Conservation (phyloP, 2,888 invertebrate genomes). For the Pristionchus exspectatus region DNA sequence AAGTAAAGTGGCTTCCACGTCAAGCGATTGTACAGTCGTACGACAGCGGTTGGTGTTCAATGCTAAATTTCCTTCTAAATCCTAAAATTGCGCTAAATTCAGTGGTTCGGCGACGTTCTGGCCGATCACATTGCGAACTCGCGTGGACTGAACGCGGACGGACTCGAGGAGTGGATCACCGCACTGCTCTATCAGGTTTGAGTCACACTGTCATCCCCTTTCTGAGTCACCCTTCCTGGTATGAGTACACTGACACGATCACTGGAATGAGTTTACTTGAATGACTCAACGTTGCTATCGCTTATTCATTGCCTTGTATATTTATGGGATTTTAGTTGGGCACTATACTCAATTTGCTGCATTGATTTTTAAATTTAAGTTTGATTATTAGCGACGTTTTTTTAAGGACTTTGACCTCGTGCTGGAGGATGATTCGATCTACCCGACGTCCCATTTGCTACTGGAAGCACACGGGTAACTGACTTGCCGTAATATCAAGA, state of each 20-base stretch:
- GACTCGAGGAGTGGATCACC: constrained; percentile 71
- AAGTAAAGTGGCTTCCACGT: too few species aligned
- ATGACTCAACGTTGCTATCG: too few species aligned
- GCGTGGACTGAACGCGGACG: constrained; percentile 67
- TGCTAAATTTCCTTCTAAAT: too few species aligned
- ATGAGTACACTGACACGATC: neutral
- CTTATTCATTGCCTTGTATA: too few species aligned
- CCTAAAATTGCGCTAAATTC: constrained; percentile 52
- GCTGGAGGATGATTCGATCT: constrained; percentile 70
- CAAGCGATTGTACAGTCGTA: too few species aligned
- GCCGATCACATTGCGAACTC: constrained; percentile 63
- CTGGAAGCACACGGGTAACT: constrained; percentile 63
- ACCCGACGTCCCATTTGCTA: constrained; percentile 66
- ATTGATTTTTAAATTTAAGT: neutral
- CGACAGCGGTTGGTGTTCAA: too few species aligned
- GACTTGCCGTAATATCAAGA: too few species aligned
- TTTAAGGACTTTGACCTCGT: constrained; percentile 56
- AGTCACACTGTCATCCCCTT: constrained; percentile 62
- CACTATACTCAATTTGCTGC: too few species aligned
- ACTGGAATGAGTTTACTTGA: too few species aligned
- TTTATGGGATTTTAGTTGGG: too few species aligned
- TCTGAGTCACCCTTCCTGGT: neutral
- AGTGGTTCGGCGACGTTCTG: constrained; percentile 70
- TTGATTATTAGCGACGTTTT: too few species aligned
- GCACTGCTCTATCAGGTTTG: constrained; percentile 66